phyloP scores from a whole-genome alignment of 2,113 vertebrate genomes.

The Atlantisia rogersi region DNA sequence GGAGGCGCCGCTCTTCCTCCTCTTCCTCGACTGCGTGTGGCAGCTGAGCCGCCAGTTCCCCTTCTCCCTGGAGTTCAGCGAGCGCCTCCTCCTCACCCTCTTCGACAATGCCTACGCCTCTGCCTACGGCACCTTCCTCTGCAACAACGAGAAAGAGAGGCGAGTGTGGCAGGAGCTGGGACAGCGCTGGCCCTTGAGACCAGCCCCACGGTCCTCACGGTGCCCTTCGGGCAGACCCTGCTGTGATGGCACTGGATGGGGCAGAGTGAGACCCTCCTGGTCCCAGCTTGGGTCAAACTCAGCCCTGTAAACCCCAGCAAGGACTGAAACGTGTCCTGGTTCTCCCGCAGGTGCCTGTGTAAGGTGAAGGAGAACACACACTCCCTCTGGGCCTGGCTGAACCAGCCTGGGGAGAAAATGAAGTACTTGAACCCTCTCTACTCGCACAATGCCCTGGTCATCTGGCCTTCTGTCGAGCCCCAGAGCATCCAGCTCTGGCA shows the following conservation, averaged over 20 bases:
- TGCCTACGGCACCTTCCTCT: conserved; percentile 86
- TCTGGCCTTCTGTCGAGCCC: conserved; percentile 88
- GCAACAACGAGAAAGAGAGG: conserved; percentile 86
- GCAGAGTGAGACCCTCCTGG: background rate
- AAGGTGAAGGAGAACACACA: conserved; percentile 81
- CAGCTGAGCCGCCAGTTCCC: conserved; percentile 88
- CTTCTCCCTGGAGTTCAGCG: conserved; percentile 82
- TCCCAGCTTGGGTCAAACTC: rapidly evolving
- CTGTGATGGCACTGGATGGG: background rate
- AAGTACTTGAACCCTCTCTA: conserved; percentile 81
- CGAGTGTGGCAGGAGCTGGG: background rate
- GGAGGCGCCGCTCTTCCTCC: conserved; percentile 84
- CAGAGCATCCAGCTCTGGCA: conserved; percentile 87
- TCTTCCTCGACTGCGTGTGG: conserved; percentile 90
- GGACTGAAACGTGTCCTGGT: rapidly evolving
- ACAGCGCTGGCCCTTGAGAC: background rate
- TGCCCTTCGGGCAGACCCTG: background rate
- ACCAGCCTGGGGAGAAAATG: conserved; percentile 60
- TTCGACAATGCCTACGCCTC: conserved; percentile 84
- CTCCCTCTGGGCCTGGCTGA: conserved; percentile 84
- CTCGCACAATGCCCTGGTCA: conserved; percentile 74
- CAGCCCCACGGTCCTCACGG: rapidly evolving
- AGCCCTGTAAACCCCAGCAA: background rate
- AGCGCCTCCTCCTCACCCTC: conserved; percentile 82
- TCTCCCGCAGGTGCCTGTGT: conserved; percentile 71